Evolutionary conservation across 1,140 invertebrate species (phyloP), one percentile per base, ranked within the genome.

Genomic region (Caenorhabditis latens): DNA sequence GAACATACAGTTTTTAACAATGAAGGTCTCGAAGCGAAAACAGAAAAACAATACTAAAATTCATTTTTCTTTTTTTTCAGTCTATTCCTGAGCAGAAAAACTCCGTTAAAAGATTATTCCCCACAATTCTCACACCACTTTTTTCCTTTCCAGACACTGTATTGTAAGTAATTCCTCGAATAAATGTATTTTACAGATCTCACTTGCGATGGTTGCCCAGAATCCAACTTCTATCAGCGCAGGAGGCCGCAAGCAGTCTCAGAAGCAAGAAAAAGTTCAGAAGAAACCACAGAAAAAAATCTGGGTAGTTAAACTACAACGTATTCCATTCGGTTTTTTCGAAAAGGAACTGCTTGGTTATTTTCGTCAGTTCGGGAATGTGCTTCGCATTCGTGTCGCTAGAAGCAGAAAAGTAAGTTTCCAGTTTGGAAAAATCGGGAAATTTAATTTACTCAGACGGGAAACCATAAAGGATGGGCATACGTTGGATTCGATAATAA

Each of bases 351-450:
- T 88, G 16, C 63, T 84, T 9, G 71, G 67, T 0, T 89, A 85
- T 67, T 89, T 89, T 46, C 58, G 43, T 24, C 88, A 89, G 71
- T 89, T 89, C 57, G 88, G 88, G 55, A 57, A 65, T 32, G 88
- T 89, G 4, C 48, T 85, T 11, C 21, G 86, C 50, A 65, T 88
- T 19, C 86, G 88, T 32, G 75, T 89, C 40, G 83, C 87, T 16
- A 58, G 87, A 61, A 88, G 65, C 71, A 63, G 50, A 48, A 88
- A 88, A 53, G 88, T 89, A 46, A 13, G 46, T 9, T 1, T 40
- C 9, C 1, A 32, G 7, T 63, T 63, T 2, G 1, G 11, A 32
- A 63, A 32, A 24, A 2, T 21, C 0, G 40, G 5, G 1, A 63
- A 63, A 32, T 21, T 40, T 1, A 63, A 3, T 21, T 53, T 88